Conservation (phyloP, 1,140 invertebrate genomes). For the Aphelenchoides fujianensis region DNA sequence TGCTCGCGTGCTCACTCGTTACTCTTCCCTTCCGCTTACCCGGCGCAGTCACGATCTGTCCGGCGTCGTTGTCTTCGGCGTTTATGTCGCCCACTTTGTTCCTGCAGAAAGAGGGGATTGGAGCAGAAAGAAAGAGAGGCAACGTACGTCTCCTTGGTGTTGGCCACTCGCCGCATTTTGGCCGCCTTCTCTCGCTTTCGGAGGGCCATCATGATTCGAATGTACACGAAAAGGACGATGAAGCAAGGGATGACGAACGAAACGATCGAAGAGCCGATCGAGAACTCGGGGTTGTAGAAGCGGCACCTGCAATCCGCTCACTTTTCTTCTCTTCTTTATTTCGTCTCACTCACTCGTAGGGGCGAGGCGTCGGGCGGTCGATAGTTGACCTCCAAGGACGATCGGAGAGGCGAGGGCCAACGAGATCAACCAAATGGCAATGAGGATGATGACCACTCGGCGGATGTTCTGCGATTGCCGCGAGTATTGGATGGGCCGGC, state of each 20-base stretch:
- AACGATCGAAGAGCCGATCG: slow-evolving; percentile 91
- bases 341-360: no score
- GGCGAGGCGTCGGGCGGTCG: slow-evolving; percentile 48
- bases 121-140: background rate
- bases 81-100: slow-evolving; percentile 14
- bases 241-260: slow-evolving; percentile 95
- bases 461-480: slow-evolving; percentile 91
- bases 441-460: slow-evolving; percentile 87
- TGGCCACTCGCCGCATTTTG: slow-evolving; percentile 29
- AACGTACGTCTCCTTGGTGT: slow-evolving; percentile 6
- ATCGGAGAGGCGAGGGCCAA: slow-evolving; percentile 93
- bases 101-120: slow-evolving; percentile 17
- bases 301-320: no score
- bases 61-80: slow-evolving; percentile 45
- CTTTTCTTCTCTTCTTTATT: no score
- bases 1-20: no score
- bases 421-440: slow-evolving; percentile 91
- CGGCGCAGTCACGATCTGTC: slow-evolving; percentile 56
- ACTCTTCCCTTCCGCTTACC: slow-evolving; percentile 40
- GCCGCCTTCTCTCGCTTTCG: slow-evolving; percentile 47
- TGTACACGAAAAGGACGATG: slow-evolving; percentile 59
- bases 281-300: slow-evolving; percentile 96
- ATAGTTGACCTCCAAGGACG: slow-evolving; percentile 70
- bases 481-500: slow-evolving; percentile 95
- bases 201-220: slow-evolving; percentile 51